A percentile compares a stretch with the other conserved stretches of the same genome.
These are phyloP conservation scores for Tribolium madens DNA, from an alignment of 1,140 invertebrate genomes.

Conservation along the genomic window DNA sequence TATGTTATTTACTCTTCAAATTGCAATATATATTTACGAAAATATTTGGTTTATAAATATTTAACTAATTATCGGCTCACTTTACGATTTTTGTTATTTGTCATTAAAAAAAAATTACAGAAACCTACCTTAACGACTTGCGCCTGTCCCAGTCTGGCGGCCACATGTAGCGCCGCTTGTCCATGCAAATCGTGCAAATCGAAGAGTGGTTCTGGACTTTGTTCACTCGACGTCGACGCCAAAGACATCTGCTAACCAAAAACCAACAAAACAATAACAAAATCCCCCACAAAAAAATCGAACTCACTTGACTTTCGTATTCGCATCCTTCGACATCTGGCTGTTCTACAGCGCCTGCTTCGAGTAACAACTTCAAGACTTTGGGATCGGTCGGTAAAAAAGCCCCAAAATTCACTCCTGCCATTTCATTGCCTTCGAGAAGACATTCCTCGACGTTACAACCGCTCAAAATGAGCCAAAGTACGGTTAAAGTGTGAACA, in stretches of 20 bases:
- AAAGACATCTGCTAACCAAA: slow-evolving; percentile 59
- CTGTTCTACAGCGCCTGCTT: slow-evolving; percentile 74
- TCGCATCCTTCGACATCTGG: slow-evolving; percentile 67
- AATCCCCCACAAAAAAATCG: neutral
- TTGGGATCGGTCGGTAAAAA: slow-evolving; percentile 72
- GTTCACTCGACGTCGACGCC: slow-evolving; percentile 62
- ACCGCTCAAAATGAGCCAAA: slow-evolving; percentile 77
- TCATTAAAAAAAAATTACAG: neutral
- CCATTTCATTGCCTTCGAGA: slow-evolving; percentile 68
- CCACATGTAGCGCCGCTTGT: slow-evolving; percentile 85
- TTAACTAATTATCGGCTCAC: no score
- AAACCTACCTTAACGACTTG: slow-evolving; percentile 74
- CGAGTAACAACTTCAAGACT: slow-evolving; percentile 74
- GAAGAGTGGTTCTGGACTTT: slow-evolving; percentile 63
- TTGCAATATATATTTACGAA: no score
- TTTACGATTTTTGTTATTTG: no score
- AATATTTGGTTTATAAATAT: no score
- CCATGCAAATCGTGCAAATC: slow-evolving; percentile 71
- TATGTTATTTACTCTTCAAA: no score
- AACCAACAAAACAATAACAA: neutral
- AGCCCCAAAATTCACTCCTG: slow-evolving; percentile 67
- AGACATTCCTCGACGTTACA: slow-evolving; percentile 76
- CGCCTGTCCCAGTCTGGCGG: slow-evolving; percentile 84
- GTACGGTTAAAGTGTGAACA: slow-evolving; percentile 73
- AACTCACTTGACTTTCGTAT: slow-evolving; percentile 65